Evolutionary conservation across 2,113 vertebrate species (phyloP).

Genomic region (Nothoprocta pentlandii): DNA sequence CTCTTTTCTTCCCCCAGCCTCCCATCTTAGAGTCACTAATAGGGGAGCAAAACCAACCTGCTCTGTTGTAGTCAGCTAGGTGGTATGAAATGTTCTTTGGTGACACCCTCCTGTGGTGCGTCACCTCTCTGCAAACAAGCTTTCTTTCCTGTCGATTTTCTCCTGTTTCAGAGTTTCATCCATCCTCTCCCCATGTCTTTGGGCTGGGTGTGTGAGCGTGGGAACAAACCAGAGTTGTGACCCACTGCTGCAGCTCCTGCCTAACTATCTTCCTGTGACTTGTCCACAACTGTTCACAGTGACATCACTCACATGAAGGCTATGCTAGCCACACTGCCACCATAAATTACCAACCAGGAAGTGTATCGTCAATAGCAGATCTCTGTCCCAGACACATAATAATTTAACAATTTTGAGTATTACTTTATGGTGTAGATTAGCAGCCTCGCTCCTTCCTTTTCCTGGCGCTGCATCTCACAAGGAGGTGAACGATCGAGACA

Average conservation of each 20-base stretch:
- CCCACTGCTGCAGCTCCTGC: background rate
- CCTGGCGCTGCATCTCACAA: background rate
- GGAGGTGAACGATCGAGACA: slow-evolving; percentile 44
- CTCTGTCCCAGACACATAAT: background rate
- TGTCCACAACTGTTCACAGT: background rate
- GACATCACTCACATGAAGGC: background rate
- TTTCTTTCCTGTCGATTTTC: background rate
- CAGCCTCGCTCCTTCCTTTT: background rate
- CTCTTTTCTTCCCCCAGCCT: background rate
- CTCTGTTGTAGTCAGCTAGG: background rate
- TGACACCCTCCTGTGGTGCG: background rate
- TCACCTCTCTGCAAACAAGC: background rate
- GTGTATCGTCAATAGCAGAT: background rate
- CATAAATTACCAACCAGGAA: background rate
- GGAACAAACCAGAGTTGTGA: accelerated
- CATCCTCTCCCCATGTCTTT: background rate
- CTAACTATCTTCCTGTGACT: background rate
- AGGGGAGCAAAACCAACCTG: background rate
- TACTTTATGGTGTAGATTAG: background rate
- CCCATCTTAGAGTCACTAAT: background rate
- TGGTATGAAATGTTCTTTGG: background rate
- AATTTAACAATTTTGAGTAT: background rate
- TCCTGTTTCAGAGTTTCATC: background rate
- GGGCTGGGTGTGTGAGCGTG: background rate
- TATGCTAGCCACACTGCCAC: background rate